Base-by-base conservation (phyloP, 1,140 invertebrate genomes). In the Ptiloglossa arizonensis region DNA sequence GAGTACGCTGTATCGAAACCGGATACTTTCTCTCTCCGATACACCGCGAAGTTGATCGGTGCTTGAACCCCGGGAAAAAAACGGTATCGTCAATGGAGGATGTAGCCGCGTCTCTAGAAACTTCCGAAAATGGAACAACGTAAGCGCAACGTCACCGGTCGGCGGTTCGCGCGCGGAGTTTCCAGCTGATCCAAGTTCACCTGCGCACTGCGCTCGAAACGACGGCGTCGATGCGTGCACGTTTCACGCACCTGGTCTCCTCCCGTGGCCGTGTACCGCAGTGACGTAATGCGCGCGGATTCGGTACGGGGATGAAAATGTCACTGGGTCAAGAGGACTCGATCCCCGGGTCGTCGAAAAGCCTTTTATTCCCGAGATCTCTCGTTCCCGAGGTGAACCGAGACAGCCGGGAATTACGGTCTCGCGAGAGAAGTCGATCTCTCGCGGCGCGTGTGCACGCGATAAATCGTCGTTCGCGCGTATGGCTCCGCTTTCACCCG, bases 211-310 rank as follows among this genome's bases (percentile, higher is more conserved):
- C 74, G 57, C 19, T 6, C 19, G n/a, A 41, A 71, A 8, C 54
- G 44, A 32, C 5, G 32, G 50, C 32, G 44, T 17, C 32, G 67
- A 52, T 77, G 32, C 44, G 22, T 60, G 29, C 74, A 38, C 38
- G 54, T 56, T 62, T 71, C 24, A 54, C 46, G 54, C 75, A 71
- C 54, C 57, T 77, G 75, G 63, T 71, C n/a, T n/a, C n/a, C n/a
- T n/a, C n/a, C n/a, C 46, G 24, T 15, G 22, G 3, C 3, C n/a
- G n/a, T 46, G 54, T 69, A 38, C 75, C 68, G 75, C 75, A 77
- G 68, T 71, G 57, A 62, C 68, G 57, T 35, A 62, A 77, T 38
- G 41, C 11, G 6, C 38, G 64, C 1, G 29, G n/a, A 35, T 24
- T 38, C 17, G 48, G 3, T 48, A 4, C 0, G n/a, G 32, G 13